phyloP scores from a whole-genome alignment of 2,797 vertebrate species.

The Orestias chungarensis region DNA sequence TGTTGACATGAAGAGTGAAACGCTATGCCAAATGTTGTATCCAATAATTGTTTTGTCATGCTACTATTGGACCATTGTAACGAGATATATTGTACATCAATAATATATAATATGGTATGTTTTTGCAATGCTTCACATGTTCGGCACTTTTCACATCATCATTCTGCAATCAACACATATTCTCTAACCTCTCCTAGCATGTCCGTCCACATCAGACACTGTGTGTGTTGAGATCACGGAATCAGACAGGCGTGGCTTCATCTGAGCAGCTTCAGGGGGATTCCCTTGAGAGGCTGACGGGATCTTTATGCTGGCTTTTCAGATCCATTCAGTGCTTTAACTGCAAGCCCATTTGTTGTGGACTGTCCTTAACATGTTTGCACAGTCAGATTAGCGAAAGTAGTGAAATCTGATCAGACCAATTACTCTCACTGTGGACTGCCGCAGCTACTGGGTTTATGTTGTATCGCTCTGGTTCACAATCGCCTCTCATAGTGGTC shows the following conservation, averaged over 20 bases:
- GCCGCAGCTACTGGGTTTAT: not conserved
- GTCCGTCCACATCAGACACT: not conserved
- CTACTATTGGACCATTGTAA: not conserved
- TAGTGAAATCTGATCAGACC: not conserved
- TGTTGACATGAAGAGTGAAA: not conserved
- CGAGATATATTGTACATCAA: not conserved
- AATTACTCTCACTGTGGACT: not conserved
- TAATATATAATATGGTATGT: not conserved
- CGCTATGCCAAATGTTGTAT: not conserved
- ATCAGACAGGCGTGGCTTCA: not conserved
- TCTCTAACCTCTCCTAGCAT: too few species aligned
- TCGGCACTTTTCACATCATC: not conserved
- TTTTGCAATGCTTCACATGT: not conserved
- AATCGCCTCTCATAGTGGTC: not conserved
- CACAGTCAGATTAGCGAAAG: not conserved
- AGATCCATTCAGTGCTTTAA: not conserved
- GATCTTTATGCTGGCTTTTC: not conserved
- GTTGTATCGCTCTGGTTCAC: not conserved
- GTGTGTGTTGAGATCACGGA: not conserved
- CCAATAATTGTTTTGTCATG: not conserved
- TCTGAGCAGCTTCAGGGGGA: not conserved
- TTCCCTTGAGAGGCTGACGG: not conserved
- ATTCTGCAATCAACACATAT: not conserved
- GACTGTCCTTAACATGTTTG: not conserved
- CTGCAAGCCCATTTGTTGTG: constrained; percentile 1